phyloP scores from a whole-genome alignment of 35 echinoderm and acorn worm species.

The Acanthaster planci region DNA sequence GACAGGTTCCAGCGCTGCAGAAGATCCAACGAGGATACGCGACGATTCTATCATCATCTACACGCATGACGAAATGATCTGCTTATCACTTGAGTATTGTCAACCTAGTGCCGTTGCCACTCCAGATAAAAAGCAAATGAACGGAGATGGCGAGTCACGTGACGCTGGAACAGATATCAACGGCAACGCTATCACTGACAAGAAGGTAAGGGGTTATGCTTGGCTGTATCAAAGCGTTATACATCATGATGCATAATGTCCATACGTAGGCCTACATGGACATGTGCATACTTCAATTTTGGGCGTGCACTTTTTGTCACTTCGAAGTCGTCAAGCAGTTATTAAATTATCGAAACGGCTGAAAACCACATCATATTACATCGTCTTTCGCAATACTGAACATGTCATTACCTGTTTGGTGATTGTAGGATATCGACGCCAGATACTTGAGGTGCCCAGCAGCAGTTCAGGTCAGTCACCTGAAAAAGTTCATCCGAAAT shows the following conservation, averaged over 20 bases:
- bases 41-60: slow-evolving; percentile 55
- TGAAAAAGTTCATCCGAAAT: slow-evolving; percentile 69
- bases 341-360: too few species aligned
- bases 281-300: too few species aligned
- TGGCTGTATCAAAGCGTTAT: too few species aligned
- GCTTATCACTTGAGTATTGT: slow-evolving; percentile 56
- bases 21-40: slow-evolving; percentile 49
- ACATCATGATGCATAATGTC: too few species aligned
- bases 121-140: neutral
- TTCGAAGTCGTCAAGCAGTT: too few species aligned
- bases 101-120: neutral
- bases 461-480: slow-evolving; percentile 42
- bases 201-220: neutral
- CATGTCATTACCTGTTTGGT: neutral
- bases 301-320: too few species aligned
- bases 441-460: slow-evolving; percentile 60
- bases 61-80: slow-evolving; percentile 56
- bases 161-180: slow-evolving; percentile 2
- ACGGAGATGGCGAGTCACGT: neutral
- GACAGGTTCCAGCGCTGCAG: neutral
- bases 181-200: neutral
- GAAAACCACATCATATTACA: too few species aligned
- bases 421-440: slow-evolving; percentile 40
- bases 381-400: neutral
- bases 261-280: too few species aligned